phyloP scores from a whole-genome alignment of 2,113 vertebrate species.

The Stigmatopora nigra region DNA sequence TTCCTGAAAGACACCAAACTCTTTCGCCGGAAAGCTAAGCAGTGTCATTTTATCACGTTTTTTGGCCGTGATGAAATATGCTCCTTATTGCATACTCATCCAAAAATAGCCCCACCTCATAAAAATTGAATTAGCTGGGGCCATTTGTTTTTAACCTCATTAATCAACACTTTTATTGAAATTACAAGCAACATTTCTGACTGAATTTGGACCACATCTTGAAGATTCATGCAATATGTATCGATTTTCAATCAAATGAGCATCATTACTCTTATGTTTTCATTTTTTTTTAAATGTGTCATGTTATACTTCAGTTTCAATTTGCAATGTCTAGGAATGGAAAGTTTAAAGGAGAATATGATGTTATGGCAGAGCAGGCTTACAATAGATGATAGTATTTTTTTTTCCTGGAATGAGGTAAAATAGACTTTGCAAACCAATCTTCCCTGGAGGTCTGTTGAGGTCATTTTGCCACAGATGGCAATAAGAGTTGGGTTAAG shows the following conservation, averaged over 20 bases:
- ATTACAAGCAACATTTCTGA: conserved; percentile 3
- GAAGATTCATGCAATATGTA: background rate
- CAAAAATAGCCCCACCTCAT: conserved; percentile 17
- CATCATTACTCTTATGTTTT: background rate
- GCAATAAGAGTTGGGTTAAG: conserved; percentile 32
- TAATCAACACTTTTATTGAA: background rate
- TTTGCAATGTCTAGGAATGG: background rate
- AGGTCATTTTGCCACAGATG: conserved; percentile 35
- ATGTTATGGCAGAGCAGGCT: background rate
- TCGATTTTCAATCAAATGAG: background rate
- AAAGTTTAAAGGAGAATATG: background rate
- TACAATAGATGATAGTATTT: conserved; percentile 4
- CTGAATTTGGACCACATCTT: background rate
- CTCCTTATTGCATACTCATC: conserved; percentile 1
- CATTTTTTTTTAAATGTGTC: background rate
- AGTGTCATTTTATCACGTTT: conserved; percentile 44
- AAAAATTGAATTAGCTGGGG: conserved; percentile 20
- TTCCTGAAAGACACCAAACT: conserved; percentile 36
- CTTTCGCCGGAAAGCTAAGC: conserved; percentile 24
- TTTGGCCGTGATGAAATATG: background rate
- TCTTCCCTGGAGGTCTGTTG: conserved; percentile 4
- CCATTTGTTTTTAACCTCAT: background rate
- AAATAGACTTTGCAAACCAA: conserved; percentile 9
- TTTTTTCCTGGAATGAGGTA: conserved; percentile 7
- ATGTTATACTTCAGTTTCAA: background rate